Percentiles rank a stretch among this genome's conserved stretches.
phyloP scores from a whole-genome alignment of 2,888 invertebrate genomes.

The Dolichomitus sp. region DNA sequence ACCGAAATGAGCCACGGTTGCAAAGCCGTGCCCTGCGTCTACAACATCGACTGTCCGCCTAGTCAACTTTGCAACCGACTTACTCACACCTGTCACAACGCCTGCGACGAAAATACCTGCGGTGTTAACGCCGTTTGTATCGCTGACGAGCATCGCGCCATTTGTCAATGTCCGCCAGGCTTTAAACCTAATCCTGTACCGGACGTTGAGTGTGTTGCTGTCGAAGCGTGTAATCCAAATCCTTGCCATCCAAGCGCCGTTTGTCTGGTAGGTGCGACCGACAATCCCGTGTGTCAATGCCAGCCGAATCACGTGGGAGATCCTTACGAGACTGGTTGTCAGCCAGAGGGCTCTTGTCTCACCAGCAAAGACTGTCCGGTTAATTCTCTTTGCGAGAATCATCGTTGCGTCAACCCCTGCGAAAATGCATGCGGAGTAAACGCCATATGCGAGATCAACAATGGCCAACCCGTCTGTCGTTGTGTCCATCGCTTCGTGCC shows the following conservation, averaged over 20 bases:
- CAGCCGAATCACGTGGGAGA: conserved; percentile 93
- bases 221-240: conserved; percentile 92
- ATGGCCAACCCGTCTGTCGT: conserved; percentile 92
- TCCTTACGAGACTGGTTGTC: conserved; percentile 91
- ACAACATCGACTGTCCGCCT: conserved; percentile 94
- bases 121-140: conserved; percentile 96
- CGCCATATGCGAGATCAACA: conserved; percentile 92
- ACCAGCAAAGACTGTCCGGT: conserved; percentile 93
- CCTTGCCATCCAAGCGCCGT: conserved; percentile 94
- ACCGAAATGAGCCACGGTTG: conserved; percentile 92
- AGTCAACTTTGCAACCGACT: conserved; percentile 94
- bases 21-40: conserved; percentile 94
- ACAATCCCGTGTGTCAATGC: conserved; percentile 93
- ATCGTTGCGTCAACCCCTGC: conserved; percentile 93
- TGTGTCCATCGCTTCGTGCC: conserved; percentile 93
- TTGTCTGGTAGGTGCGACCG: conserved; percentile 90
- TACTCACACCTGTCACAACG: conserved; percentile 93
- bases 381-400: conserved; percentile 91
- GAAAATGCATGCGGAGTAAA: conserved; percentile 94
- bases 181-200: conserved; percentile 93
- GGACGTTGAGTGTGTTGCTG: conserved; percentile 92
- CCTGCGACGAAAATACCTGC: conserved; percentile 94
- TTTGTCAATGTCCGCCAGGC: conserved; percentile 95
- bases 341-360: conserved; percentile 92
- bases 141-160: conserved; percentile 93